Conservation (phyloP, 2,888 invertebrate genomes). For the Drosophila basisetae region DNA sequence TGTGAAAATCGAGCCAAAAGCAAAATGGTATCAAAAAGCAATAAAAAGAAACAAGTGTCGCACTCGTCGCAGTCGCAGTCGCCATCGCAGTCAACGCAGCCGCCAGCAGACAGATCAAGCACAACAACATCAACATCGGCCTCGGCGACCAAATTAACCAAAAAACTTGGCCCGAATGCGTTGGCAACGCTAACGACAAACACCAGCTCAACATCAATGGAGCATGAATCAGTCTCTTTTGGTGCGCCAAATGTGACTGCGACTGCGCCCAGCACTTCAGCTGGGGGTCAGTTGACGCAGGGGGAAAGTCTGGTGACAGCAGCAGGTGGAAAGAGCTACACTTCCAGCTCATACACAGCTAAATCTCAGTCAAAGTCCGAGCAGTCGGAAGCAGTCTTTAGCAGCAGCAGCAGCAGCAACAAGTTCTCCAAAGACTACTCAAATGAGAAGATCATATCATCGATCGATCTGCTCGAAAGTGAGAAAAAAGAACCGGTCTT, state of each 20-base stretch:
- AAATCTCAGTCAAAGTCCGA: constrained; percentile 59
- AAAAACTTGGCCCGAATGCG: constrained; percentile 71
- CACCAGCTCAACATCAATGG: constrained; percentile 71
- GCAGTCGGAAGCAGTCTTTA: constrained; percentile 51
- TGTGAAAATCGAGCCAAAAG: constrained; percentile 53
- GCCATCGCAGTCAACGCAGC: constrained; percentile 11
- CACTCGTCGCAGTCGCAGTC: constrained; percentile 39
- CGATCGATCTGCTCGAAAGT: constrained; percentile 81
- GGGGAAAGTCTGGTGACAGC: constrained; percentile 27
- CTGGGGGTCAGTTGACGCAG: constrained; percentile 5
- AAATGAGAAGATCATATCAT: constrained; percentile 79
- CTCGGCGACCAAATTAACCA: constrained; percentile 73
- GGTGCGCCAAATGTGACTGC: constrained; percentile 29
- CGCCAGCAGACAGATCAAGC: constrained; percentile 68
- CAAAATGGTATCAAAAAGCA: constrained; percentile 83
- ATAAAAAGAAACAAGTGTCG: constrained; percentile 80
- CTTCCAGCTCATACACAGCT: constrained; percentile 58
- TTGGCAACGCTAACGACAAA: constrained; percentile 65
- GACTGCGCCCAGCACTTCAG: constrained; percentile 29
- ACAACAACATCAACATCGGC: constrained; percentile 72
- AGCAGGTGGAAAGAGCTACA: constrained; percentile 47
- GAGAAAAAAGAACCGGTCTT: constrained; percentile 82
- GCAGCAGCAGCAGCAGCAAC: constrained; percentile 59
- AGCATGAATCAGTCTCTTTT: constrained; percentile 70
- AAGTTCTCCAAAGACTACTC: constrained; percentile 72